A percentile compares a stretch with the other conserved stretches of the same genome.
These are phyloP conservation scores for Sebastes hubbsi DNA, from an alignment of 2,797 vertebrate genomes.

Conservation along the genomic window DNA sequence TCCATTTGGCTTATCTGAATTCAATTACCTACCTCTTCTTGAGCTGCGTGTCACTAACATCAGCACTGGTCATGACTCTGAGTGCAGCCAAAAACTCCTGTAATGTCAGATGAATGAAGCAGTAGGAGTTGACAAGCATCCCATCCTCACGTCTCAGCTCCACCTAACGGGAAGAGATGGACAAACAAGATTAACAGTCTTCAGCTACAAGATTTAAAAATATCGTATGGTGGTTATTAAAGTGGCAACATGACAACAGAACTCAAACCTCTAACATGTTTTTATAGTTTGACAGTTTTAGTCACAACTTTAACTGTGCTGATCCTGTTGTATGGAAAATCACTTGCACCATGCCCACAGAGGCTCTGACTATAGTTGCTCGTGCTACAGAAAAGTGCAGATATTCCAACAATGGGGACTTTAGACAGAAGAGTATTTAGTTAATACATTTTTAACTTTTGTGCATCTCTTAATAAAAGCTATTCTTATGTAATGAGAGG, in stretches of 20 bases:
- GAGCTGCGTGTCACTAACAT: slow-evolving; percentile 72
- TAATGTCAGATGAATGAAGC: slow-evolving; percentile 89
- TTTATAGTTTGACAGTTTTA: not conserved
- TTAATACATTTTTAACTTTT: not conserved
- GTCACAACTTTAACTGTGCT: not conserved
- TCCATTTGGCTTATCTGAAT: not conserved
- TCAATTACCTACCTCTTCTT: slow-evolving; percentile 62
- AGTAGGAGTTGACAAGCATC: slow-evolving; percentile 70
- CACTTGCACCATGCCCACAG: not conserved
- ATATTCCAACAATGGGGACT: not conserved
- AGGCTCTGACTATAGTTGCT: not conserved
- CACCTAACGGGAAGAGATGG: slow-evolving; percentile 71
- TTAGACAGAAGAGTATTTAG: not conserved
- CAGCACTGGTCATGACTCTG: slow-evolving; percentile 84
- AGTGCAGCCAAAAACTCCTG: slow-evolving; percentile 93
- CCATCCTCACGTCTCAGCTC: slow-evolving; percentile 74
- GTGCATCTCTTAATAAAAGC: not conserved
- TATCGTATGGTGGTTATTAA: not conserved
- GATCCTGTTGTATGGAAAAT: not conserved
- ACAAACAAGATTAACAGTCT: not conserved
- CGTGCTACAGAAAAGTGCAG: not conserved
- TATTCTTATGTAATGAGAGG: not conserved
- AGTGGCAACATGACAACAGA: not conserved
- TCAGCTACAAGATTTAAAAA: not conserved
- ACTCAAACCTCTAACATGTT: not conserved